Evolutionary conservation across 2,888 invertebrate species (phyloP).

Genomic region (Cheilosia pagana): DNA sequence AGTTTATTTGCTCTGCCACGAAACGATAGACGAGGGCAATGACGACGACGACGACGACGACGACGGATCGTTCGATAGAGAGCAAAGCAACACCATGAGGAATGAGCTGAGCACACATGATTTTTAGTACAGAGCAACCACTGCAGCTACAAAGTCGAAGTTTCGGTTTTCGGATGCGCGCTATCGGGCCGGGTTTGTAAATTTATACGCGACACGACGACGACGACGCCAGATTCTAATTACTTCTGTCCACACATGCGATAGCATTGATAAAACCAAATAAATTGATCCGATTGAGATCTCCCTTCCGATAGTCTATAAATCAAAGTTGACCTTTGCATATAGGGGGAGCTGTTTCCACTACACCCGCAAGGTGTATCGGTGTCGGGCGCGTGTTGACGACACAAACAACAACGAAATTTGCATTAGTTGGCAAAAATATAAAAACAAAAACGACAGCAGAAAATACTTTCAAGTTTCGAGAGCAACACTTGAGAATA

Average conservation of each 20-base stretch:
- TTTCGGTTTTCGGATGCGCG: slow-evolving; percentile 31
- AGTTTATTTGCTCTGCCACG: slow-evolving; percentile 18
- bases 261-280: slow-evolving; percentile 47
- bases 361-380: slow-evolving; percentile 40
- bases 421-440: slow-evolving; percentile 57
- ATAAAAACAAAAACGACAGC: neutral
- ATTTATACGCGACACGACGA: slow-evolving; percentile 21
- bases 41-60: neutral
- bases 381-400: slow-evolving; percentile 39
- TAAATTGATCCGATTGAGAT: slow-evolving; percentile 52
- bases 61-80: slow-evolving; percentile 26
- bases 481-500: slow-evolving; percentile 62
- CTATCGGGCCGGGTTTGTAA: slow-evolving; percentile 28
- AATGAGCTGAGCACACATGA: slow-evolving; percentile 56
- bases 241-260: slow-evolving; percentile 45
- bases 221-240: slow-evolving; percentile 62
- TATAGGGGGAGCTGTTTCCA: slow-evolving; percentile 21
- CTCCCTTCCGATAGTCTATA: neutral
- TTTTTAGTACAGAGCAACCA: slow-evolving; percentile 74
- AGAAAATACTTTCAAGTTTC: slow-evolving; percentile 40
- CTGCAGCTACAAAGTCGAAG: slow-evolving; percentile 64
- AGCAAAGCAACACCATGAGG: slow-evolving; percentile 24
- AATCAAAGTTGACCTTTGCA: slow-evolving; percentile 66
- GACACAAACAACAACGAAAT: slow-evolving; percentile 36
- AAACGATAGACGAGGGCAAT: slow-evolving; percentile 26